Percentiles rank a stretch among this genome's conserved stretches.
These are phyloP conservation scores for Hypomecis atomaria DNA, from an alignment of 2,888 invertebrate genomes.

Conservation along the genomic window DNA sequence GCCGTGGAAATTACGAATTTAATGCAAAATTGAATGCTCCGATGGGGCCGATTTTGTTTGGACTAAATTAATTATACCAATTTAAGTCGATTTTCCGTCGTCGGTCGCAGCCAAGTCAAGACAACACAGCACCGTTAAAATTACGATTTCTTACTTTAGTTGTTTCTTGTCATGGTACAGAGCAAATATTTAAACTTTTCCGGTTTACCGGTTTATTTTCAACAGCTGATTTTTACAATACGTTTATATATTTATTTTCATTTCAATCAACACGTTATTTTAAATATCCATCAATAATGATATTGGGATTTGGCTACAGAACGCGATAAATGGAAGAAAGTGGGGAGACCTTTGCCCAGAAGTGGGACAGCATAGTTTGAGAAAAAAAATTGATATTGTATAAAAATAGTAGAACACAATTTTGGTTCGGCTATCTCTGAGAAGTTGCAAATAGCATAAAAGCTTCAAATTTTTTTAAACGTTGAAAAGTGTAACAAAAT, in stretches of 20 bases:
- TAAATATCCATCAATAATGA: background rate
- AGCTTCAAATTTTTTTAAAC: no score
- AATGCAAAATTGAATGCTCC: constrained; percentile 80
- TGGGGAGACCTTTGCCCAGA: no score
- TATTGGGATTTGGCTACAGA: no score
- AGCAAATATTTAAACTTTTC: constrained; percentile 42
- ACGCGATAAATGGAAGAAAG: no score
- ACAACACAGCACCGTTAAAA: constrained; percentile 68
- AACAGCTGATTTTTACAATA: background rate
- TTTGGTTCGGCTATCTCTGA: no score
- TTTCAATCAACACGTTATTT: background rate
- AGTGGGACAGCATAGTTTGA: no score
- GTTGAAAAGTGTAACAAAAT: no score
- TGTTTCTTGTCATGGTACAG: constrained; percentile 55
- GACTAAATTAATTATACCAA: constrained; percentile 81
- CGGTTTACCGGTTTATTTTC: constrained; percentile 15
- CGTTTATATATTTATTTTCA: background rate
- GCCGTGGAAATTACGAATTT: constrained; percentile 81
- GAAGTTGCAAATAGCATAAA: no score
- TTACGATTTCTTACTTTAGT: constrained; percentile 69
- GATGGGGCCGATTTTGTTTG: constrained; percentile 75
- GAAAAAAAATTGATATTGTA: no score
- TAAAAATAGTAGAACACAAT: no score
- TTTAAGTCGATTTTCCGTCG: constrained; percentile 75
- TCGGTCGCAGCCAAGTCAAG: constrained; percentile 56